phyloP scores from a whole-genome alignment of 2,797 vertebrate genomes.

The Cynopterus sphinx region DNA sequence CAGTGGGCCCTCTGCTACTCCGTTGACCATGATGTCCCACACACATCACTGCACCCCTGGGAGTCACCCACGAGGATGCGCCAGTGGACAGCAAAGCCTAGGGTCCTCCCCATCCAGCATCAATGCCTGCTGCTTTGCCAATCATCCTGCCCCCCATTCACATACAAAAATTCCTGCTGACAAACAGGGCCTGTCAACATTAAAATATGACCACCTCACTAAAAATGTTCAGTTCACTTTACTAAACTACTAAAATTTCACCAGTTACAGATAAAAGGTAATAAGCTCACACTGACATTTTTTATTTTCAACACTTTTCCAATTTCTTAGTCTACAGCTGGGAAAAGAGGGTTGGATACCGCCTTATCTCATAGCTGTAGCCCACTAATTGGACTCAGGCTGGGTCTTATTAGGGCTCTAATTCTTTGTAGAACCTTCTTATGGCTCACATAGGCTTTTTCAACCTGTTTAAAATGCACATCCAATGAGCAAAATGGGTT shows the following conservation, averaged over 20 bases:
- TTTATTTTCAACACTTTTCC: background rate
- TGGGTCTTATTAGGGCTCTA: fast-evolving
- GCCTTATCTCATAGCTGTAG: background rate
- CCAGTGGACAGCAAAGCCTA: background rate
- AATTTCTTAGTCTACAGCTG: background rate
- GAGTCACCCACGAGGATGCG: background rate
- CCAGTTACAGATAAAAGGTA: background rate
- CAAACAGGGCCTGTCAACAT: background rate
- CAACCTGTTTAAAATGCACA: background rate
- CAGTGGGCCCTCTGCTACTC: background rate
- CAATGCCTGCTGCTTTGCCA: background rate
- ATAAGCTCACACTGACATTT: background rate
- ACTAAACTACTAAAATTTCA: background rate
- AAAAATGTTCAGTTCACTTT: background rate
- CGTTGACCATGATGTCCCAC: background rate
- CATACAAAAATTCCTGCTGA: background rate
- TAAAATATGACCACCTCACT: background rate
- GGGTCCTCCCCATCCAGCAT: fast-evolving
- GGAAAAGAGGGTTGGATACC: background rate
- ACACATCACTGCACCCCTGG: background rate
- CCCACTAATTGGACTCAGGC: background rate
- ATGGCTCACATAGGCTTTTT: background rate
- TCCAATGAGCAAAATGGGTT: background rate
- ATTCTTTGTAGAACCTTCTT: background rate
- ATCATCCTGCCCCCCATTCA: background rate